Evolutionary conservation across 2,797 vertebrate genomes (phyloP).

Genomic region (Pelobates cultripes): DNA sequence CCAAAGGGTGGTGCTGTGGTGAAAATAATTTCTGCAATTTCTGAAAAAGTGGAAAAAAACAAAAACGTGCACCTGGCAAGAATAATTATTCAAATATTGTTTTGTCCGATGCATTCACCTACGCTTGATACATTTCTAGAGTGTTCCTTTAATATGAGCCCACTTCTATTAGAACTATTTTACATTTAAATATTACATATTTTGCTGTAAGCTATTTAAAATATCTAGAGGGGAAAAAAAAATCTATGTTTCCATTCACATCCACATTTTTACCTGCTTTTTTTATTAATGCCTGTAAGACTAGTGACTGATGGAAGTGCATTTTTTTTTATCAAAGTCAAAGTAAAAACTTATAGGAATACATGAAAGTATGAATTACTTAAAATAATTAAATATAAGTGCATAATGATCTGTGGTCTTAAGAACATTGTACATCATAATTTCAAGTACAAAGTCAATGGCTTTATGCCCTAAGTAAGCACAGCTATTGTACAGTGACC

Average conservation of each 20-base stretch:
- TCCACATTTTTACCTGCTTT: neutral
- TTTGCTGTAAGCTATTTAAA: too few species aligned
- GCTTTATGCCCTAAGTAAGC: neutral
- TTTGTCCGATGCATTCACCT: too few species aligned
- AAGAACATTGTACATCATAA: neutral
- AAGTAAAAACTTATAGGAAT: neutral
- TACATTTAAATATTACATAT: too few species aligned
- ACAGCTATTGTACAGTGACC: neutral
- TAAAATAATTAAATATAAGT: neutral
- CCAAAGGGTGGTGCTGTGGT: too few species aligned
- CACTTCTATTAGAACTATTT: too few species aligned
- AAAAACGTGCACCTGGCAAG: too few species aligned
- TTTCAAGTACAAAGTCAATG: neutral
- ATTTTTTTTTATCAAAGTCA: neutral
- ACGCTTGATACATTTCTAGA: too few species aligned
- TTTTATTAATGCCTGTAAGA: neutral
- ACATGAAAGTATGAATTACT: neutral
- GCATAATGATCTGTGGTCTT: neutral
- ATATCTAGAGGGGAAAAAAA: too few species aligned
- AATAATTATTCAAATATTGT: too few species aligned
- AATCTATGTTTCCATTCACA: neutral
- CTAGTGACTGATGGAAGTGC: neutral
- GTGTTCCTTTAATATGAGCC: too few species aligned
- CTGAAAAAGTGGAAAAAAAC: too few species aligned
- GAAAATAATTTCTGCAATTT: too few species aligned